These are phyloP conservation scores for Mythimna impura DNA, from an alignment of 2,888 invertebrate species.

Conservation along the genomic window DNA sequence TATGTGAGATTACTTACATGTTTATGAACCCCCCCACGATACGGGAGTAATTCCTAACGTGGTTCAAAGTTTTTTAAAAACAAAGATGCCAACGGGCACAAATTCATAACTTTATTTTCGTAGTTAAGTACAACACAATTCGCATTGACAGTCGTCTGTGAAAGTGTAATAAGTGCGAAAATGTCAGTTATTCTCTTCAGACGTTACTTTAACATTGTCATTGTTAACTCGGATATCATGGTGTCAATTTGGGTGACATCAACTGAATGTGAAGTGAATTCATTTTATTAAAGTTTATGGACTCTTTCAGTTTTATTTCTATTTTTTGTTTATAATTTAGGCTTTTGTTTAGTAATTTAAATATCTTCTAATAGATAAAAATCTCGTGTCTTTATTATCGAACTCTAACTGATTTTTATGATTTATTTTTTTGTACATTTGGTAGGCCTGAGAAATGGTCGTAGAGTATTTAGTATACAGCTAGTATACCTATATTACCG, in stretches of 20 bases:
- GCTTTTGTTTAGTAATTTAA: neutral
- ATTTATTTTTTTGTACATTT: too few species aligned
- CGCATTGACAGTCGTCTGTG: conserved; percentile 39
- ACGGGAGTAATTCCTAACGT: too few species aligned
- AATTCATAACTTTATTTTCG: conserved; percentile 54
- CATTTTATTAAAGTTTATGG: conserved; percentile 19
- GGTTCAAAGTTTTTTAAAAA: too few species aligned
- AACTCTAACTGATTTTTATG: too few species aligned
- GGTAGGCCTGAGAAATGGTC: too few species aligned
- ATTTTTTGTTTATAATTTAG: neutral
- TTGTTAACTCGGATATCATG: conserved; percentile 53
- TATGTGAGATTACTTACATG: too few species aligned
- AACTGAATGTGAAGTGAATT: conserved; percentile 43
- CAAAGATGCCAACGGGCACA: conserved; percentile 22
- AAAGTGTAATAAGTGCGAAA: conserved; percentile 58
- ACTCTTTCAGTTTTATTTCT: neutral
- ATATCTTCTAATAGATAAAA: too few species aligned
- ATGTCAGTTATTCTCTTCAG: conserved; percentile 60
- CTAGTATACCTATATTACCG: too few species aligned
- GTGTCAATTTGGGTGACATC: conserved; percentile 57
- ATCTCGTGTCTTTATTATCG: too few species aligned
- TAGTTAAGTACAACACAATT: conserved; percentile 40
- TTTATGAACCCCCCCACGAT: too few species aligned
- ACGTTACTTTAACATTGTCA: conserved; percentile 56
- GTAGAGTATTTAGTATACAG: too few species aligned